Base-by-base conservation (phyloP, 2,888 invertebrate species). In the Herminia tarsipennalis region DNA sequence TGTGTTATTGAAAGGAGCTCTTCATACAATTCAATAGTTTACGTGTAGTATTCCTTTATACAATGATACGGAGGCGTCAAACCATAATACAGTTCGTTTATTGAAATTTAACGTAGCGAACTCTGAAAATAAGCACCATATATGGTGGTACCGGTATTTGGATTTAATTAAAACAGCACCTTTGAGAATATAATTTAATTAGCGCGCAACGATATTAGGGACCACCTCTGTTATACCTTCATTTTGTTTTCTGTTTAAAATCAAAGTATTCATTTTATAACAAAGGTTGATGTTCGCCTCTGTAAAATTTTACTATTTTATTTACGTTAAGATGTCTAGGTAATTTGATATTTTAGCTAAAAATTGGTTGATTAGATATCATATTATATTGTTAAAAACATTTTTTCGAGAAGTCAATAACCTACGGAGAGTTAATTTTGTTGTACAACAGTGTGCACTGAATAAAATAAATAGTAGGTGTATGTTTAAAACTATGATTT, bases 121-220 rank as follows among this genome's bases (percentile, higher is more conserved):
- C 10, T 46, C 14, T 14, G 33, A 58, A 63, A 64, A 65, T 56
- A 62, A 52, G 56, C 61, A 58, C 49, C 49, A 44, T 43, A 52
- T 43, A n/a, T n/a, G n/a, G n/a, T n/a, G n/a, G n/a, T n/a, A 49
- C 37, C 54, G 54, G 42, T 66, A 66, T 72, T 57, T 56, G 53
- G 59, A 69, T 78, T 76, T 78, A 73, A 79, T 77, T 76, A 78
- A 75, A 74, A 63, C 57, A 43, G 51, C 62, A 70, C 73, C 70
- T 73, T 71, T 65, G 76, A 71, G 66, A 70, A 63, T 72, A 61
- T 60, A 66, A 71, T 77, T 72, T 74, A 74, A 80, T 75, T 76
- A 76, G 68, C 59, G 53, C 49, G 47, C 57, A 57, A 66, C 44
- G 34, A 51, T 66, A 61, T 72, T 61, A 57, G 57, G 59, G 49